Conservation (phyloP, 2,797 vertebrate species). For the Lemur catta region DNA sequence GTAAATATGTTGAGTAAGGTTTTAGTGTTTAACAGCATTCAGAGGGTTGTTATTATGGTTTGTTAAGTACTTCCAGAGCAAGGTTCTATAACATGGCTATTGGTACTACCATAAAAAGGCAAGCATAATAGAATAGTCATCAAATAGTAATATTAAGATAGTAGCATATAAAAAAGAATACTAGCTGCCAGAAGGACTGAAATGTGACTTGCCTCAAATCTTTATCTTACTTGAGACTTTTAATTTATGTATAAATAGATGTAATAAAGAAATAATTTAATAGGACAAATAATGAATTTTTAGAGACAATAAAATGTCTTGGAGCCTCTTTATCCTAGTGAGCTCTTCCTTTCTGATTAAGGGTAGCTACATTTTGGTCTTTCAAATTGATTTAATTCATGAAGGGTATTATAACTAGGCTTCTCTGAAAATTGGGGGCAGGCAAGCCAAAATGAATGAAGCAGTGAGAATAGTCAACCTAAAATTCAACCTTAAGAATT, state of each 20-base stretch:
- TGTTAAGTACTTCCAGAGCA: not conserved
- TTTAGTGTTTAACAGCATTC: not conserved
- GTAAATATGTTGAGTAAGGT: not conserved
- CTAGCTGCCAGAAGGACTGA: not conserved
- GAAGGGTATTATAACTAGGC: not conserved
- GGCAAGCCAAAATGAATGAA: not conserved
- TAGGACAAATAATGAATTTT: not conserved
- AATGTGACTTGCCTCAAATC: not conserved
- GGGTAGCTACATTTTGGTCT: not conserved
- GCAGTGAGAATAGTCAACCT: not conserved
- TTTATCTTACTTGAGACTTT: not conserved
- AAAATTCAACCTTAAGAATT: not conserved
- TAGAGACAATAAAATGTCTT: not conserved
- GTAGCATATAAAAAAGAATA: not conserved
- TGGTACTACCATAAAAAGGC: not conserved
- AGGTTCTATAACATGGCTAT: not conserved
- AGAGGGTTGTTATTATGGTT: not conserved
- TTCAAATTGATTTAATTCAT: conserved; percentile 23
- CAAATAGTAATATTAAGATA: conserved; percentile 27
- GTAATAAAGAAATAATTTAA: conserved; percentile 5
- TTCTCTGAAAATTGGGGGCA: not conserved
- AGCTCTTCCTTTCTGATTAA: not conserved
- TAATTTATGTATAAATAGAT: not conserved
- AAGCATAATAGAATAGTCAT: not conserved
- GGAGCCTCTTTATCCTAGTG: not conserved